phyloP scores from a whole-genome alignment of 2,888 invertebrate species.

The Noctua fimbriata region DNA sequence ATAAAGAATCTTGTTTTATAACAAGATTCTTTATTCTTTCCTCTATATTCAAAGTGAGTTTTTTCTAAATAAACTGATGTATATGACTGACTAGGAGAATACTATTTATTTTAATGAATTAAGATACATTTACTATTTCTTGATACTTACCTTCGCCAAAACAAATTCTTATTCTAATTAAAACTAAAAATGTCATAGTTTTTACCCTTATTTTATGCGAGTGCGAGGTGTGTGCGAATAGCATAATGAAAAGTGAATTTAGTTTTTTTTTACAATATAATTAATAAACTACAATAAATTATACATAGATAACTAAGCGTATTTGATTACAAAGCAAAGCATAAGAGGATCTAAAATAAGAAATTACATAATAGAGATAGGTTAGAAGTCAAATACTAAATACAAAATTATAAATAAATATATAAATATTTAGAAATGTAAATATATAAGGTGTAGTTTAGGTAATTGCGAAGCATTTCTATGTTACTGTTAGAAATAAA shows the following conservation, averaged over 20 bases:
- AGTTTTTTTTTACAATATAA: slow-evolving; percentile 4
- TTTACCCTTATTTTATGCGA: slow-evolving; percentile 2
- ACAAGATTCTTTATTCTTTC: too few species aligned
- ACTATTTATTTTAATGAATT: too few species aligned
- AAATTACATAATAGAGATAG: not conserved
- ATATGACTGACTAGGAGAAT: not conserved
- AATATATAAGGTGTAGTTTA: not conserved
- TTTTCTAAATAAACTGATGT: not conserved
- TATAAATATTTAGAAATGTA: not conserved
- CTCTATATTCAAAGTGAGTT: not conserved
- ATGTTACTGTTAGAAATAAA: slow-evolving; percentile 1
- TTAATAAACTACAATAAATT: slow-evolving; percentile 11
- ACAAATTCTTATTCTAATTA: not conserved
- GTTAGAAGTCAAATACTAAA: not conserved
- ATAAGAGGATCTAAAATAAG: not conserved
- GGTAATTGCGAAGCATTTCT: slow-evolving; percentile 19
- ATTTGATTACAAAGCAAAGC: slow-evolving; percentile 29
- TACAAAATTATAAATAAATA: slow-evolving; percentile 8
- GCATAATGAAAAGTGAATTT: slow-evolving; percentile 10
- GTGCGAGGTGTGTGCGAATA: slow-evolving; percentile 27
- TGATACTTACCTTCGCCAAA: slow-evolving; percentile 24
- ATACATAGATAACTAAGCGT: not conserved
- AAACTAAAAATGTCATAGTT: not conserved
- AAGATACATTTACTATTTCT: not conserved
- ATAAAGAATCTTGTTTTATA: not conserved